phyloP scores from a whole-genome alignment of 64 coral and sea anemone genomes.

The Porites lutea region DNA sequence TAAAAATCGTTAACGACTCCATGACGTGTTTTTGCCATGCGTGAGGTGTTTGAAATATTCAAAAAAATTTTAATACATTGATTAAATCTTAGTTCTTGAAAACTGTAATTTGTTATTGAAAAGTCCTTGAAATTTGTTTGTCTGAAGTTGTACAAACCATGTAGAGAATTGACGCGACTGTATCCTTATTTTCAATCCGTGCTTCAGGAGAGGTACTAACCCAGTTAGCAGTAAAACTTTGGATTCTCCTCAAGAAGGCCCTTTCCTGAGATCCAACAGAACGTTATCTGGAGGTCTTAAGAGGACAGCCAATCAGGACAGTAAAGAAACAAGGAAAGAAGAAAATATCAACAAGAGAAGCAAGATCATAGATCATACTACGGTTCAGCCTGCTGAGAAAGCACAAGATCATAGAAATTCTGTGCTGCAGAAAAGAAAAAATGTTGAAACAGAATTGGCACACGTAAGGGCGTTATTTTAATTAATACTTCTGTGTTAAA shows the following conservation, averaged over 20 bases:
- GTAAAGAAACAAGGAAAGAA: not conserved
- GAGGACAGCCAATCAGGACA: not conserved
- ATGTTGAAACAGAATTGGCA: not conserved
- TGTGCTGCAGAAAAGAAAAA: conserved; percentile 2
- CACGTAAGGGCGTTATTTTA: not conserved
- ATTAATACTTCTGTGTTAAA: too few species aligned
- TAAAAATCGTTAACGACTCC: too few species aligned
- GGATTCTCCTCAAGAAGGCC: not conserved
- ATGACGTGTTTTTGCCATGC: too few species aligned
- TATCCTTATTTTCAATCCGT: not conserved
- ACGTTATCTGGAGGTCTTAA: not conserved
- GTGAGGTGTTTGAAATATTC: too few species aligned
- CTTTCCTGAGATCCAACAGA: not conserved
- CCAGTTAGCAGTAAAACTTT: not conserved
- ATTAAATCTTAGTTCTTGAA: too few species aligned
- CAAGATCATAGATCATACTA: not conserved
- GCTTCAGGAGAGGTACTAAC: conserved; percentile 20
- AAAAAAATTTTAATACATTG: too few species aligned
- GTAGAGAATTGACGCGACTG: too few species aligned
- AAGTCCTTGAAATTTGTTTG: too few species aligned
- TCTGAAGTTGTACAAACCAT: too few species aligned
- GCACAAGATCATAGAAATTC: not conserved
- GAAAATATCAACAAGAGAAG: conserved; percentile 9
- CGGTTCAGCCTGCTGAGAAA: not conserved
- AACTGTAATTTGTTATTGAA: too few species aligned